These are phyloP conservation scores for Scortum barcoo DNA, from an alignment of 2,113 vertebrate species.

Conservation along the genomic window DNA sequence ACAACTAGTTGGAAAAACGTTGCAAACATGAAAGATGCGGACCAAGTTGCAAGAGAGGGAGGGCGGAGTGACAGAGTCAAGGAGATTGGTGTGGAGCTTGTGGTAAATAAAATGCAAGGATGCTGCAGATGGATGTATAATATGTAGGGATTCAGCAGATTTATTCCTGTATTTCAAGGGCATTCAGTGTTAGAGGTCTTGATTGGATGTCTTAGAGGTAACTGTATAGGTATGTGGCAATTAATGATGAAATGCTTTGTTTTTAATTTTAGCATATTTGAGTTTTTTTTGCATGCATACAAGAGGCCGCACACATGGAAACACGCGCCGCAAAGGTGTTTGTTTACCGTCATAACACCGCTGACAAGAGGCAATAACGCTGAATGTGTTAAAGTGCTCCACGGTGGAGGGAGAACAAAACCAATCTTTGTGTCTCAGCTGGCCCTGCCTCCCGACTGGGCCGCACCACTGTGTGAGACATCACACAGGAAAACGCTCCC, in stretches of 20 bases:
- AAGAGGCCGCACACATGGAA: background rate
- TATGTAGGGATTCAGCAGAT: background rate
- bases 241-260: conserved; percentile 26
- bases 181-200: background rate
- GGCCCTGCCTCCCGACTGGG: conserved; percentile 98
- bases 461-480: conserved; percentile 95
- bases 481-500: conserved; percentile 95
- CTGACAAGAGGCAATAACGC: conserved; percentile 84
- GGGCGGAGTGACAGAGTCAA: conserved; percentile 42
- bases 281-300: background rate
- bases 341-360: conserved; percentile 65
- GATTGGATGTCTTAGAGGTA: background rate
- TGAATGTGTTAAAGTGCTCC: conserved; percentile 96
- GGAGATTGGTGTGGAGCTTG: conserved; percentile 39
- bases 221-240: conserved; percentile 20
- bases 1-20: conserved; percentile 79
- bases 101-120: conserved; percentile 62
- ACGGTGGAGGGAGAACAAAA: conserved; percentile 96
- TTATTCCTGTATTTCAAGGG: conserved; percentile 14
- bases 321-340: conserved; percentile 57
- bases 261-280: background rate
- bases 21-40: conserved; percentile 72
- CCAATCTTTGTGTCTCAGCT: conserved; percentile 99
- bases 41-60: conserved; percentile 48
- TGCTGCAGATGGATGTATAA: conserved; percentile 26